These are phyloP conservation scores for Daboia siamensis DNA, from an alignment of 2,113 vertebrate genomes.

Conservation along the genomic window DNA sequence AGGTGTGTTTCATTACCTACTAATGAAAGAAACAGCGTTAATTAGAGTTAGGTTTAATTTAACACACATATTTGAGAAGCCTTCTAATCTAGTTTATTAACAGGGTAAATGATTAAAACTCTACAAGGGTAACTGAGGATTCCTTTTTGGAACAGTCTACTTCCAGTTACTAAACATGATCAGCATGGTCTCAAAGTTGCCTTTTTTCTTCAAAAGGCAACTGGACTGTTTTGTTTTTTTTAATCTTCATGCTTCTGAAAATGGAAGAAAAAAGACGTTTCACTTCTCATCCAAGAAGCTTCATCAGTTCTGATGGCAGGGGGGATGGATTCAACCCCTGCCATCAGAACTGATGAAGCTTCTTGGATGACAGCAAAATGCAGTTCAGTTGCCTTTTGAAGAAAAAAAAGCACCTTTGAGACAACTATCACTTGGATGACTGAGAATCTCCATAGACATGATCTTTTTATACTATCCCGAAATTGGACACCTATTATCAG, in stretches of 20 bases:
- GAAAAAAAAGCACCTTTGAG: background rate
- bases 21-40: background rate
- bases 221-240: background rate
- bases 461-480: conserved; percentile 30
- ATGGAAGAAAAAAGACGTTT: background rate
- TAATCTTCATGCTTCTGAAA: background rate
- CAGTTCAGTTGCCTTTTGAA: background rate
- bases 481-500: conserved; percentile 21
- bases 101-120: background rate
- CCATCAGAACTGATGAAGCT: background rate
- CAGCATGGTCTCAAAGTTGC: background rate
- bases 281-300: background rate
- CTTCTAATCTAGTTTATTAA: background rate
- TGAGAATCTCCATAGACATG: background rate
- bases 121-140: background rate
- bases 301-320: background rate
- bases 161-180: background rate
- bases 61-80: background rate
- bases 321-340: background rate
- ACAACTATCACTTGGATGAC: background rate
- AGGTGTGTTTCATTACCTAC: background rate
- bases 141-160: background rate
- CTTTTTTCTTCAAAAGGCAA: background rate
- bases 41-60: background rate
- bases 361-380: background rate